A percentile compares a stretch with the other conserved stretches of the same genome.
These are phyloP conservation scores for Microtus oregoni DNA, from an alignment of 2,113 vertebrate genomes.

Conservation along the genomic window DNA sequence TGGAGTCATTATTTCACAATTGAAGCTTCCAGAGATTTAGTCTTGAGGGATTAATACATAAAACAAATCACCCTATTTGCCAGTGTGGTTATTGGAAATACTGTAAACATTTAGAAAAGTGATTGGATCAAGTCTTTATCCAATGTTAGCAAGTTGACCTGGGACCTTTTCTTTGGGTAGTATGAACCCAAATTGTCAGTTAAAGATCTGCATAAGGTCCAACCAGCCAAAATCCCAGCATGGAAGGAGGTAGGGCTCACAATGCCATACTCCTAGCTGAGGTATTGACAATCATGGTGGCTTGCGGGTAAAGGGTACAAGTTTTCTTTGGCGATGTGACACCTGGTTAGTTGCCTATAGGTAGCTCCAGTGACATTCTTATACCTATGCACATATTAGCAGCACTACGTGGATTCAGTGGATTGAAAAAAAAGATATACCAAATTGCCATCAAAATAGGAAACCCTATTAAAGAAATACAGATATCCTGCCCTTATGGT, in stretches of 20 bases:
- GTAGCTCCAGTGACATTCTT: background rate
- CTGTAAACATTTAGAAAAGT: constrained; percentile 45
- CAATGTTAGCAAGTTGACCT: constrained; percentile 41
- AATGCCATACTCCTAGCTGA: background rate
- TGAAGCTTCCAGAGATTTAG: constrained; percentile 25
- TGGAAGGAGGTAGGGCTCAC: too few relatives aligned
- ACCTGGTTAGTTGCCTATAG: background rate
- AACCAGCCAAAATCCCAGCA: background rate
- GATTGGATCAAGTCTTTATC: constrained; percentile 14
- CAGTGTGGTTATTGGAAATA: constrained; percentile 46
- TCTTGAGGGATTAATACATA: constrained; percentile 38
- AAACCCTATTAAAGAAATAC: constrained; percentile 41
- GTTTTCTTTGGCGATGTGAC: background rate
- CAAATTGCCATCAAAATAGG: background rate
- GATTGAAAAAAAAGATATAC: too few relatives aligned
- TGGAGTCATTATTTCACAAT: constrained; percentile 47
- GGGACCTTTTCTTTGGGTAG: constrained; percentile 31
- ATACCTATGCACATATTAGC: background rate
- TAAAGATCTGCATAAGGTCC: background rate
- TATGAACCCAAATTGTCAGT: background rate
- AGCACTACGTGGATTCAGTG: too few relatives aligned
- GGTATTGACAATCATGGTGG: background rate
- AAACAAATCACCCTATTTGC: constrained; percentile 40
- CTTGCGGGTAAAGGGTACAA: background rate
- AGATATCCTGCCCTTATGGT: background rate